These are phyloP conservation scores for Pavo muticus DNA, from an alignment of 2,113 vertebrate species.

Conservation along the genomic window DNA sequence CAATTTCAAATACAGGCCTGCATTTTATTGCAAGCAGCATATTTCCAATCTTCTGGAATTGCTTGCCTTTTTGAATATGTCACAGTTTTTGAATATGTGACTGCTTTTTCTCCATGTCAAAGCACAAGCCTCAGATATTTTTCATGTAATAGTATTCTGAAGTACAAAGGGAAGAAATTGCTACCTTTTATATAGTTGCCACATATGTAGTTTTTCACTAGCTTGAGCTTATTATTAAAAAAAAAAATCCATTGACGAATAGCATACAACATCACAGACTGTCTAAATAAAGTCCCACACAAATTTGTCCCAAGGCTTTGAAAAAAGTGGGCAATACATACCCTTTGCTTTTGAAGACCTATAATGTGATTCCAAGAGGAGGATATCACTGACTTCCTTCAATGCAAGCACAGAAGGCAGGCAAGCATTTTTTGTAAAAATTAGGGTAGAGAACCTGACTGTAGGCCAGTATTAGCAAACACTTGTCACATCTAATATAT, in stretches of 20 bases:
- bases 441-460: not conserved
- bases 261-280: not conserved
- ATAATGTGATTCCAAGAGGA: not conserved
- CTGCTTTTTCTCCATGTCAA: not conserved
- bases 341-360: not conserved
- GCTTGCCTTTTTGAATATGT: not conserved
- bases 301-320: not conserved
- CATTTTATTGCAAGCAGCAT: not conserved
- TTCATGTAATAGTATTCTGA: not conserved
- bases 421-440: not conserved
- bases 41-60: not conserved
- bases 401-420: not conserved
- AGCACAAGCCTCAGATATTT: not conserved
- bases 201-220: not conserved
- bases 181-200: not conserved
- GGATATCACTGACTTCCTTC: not conserved
- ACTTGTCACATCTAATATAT: not conserved
- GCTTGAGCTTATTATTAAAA: not conserved
- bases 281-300: not conserved
- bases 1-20: not conserved
- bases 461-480: not conserved
- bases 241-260: not conserved
- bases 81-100: not conserved
- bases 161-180: not conserved
- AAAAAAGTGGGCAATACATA: not conserved